Evolutionary conservation across 2,113 vertebrate genomes (phyloP), one percentile per base, ranked within the genome.

Genomic region (Corythaixoides concolor): DNA sequence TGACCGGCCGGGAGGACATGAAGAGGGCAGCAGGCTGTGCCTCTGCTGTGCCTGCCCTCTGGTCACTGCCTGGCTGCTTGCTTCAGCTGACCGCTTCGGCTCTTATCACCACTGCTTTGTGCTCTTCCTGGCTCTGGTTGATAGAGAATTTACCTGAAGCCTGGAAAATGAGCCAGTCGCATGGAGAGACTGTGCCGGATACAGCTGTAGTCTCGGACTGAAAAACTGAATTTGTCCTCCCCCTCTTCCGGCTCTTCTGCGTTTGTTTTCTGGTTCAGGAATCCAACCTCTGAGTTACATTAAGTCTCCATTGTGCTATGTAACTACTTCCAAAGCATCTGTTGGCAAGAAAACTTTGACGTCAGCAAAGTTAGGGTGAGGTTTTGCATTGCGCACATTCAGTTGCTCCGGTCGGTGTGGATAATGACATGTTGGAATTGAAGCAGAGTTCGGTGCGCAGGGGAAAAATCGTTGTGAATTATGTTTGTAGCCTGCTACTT

Each of bases 281-380:
- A 47, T 76, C 39, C 66, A 26, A 3, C 55, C 73, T 80, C 41
- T 5, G 53, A 76, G 70, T 63, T 94, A 8, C 32, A 14, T 52
- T 82, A 64, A 43, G 14, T 62, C 27, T 55, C 26, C 26, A 6
- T 17, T 80, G 60, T 45, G 72, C 90, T 87, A 13, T 66, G 47
- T 78, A 81, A 63, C 89, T 78, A 8, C 82, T 96, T 64, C 86
- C 75, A 28, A 70, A 92, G 85, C 69, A 23, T 87, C 72, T 95
- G 85, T 80, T 89, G 88, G 88, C 88, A 64, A 39, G 68, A 63
- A 22, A 63, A 17, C 43, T 74, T 83, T 92, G 88, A 94, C 35
- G 49, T 81, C 69, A 75, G 91, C 43, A 1, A 2, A 35, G 33
- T 24, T 8, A 4, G 85, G 69, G 83, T 43, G 80, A 95, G 92